Evolutionary conservation across 2,888 invertebrate genomes (phyloP), one percentile per base, ranked within the genome.

Genomic region (Tubulanus polymorphus): DNA sequence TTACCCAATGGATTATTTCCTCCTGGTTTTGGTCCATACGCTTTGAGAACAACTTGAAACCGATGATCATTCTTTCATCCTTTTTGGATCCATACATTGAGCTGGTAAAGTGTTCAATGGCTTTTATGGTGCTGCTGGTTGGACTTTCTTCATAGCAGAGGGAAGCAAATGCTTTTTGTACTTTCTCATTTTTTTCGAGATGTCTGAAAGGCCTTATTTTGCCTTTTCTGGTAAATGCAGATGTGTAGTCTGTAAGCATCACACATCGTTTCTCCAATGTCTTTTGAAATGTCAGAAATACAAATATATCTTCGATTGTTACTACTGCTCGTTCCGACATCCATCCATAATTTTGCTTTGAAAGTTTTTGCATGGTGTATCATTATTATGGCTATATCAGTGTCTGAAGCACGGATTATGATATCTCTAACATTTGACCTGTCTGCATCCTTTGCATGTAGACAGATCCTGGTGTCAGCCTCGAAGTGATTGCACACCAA

Each of bases 381-480:
- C 28, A 52, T 41, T 27, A 52, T 52, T n/a, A 52, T 46, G 12
- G 52, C 46, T 29, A 52, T 52, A 45, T 46, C 46, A 6, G 52
- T 52, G 52, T 52, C 52, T 20, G 45, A 52, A 20, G 52, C 52
- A 10, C 52, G 10, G 25, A 52, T 30, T 8, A 52, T 46, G n/a
- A 52, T 12, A 28, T 52, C 46, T 12, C 5, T 10, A 10, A 23
- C 51, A 10, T 5, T 35, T 10, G 12, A 12, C 29, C 28, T 20
- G 28, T 49, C 49, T 41, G 15, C 15, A 20, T 5, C 41, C 41
- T 41, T 41, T 5, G 15, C 41, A 15, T 41, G 41, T 5, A 15
- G 18, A 5, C 5, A 5, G 6, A 41, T 41, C 41, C 6, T 5
- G 5, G 41, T 41, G 15, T 41, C 41, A 8, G 41, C 41, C 23